These are phyloP conservation scores for Anas flavirostris DNA, from an alignment of 2,797 vertebrate species.

Conservation along the genomic window DNA sequence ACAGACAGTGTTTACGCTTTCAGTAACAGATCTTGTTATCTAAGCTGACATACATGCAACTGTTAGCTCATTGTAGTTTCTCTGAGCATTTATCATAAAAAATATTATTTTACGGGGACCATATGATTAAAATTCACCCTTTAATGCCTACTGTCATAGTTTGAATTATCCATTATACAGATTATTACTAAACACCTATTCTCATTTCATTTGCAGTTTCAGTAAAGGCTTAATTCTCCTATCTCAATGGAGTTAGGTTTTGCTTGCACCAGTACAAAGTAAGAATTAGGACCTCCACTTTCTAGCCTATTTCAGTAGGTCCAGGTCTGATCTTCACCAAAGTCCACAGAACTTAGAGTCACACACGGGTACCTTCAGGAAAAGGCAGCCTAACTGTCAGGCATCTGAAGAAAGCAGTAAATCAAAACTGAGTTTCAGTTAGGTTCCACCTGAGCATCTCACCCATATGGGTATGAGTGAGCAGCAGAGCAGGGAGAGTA, in stretches of 20 bases:
- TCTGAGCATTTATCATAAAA: constrained; percentile 9
- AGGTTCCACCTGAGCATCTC: neutral
- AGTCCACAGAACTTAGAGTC: neutral
- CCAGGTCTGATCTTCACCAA: neutral
- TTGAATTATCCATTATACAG: neutral
- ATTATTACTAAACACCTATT: neutral
- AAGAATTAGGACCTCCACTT: neutral
- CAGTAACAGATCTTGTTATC: neutral
- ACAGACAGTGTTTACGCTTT: neutral
- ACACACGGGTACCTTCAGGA: neutral
- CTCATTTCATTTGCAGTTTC: neutral
- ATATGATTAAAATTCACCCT: neutral
- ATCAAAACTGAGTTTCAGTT: neutral
- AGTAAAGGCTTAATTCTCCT: neutral
- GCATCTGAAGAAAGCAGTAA: neutral
- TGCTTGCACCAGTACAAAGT: neutral
- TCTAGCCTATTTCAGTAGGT: neutral
- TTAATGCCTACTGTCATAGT: neutral
- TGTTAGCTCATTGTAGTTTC: neutral
- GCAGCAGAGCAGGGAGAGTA: neutral
- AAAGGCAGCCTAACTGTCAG: neutral
- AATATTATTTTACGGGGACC: neutral
- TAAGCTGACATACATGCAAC: neutral
- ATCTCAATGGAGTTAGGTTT: neutral
- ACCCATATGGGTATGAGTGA: neutral